phyloP scores from a whole-genome alignment of 2,113 vertebrate genomes.

The Pholis gunnellus region DNA sequence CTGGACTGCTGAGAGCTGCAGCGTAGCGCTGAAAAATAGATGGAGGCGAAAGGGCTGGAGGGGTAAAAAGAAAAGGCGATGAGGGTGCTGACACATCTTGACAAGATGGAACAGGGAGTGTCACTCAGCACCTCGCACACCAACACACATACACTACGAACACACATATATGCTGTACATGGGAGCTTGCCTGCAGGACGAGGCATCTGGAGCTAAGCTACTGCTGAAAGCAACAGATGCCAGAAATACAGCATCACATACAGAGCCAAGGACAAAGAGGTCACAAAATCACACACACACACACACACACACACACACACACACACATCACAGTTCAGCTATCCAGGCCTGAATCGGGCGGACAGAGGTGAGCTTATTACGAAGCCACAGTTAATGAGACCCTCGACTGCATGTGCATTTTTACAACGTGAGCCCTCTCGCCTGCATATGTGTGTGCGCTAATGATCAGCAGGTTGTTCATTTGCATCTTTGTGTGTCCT shows the following conservation, averaged over 20 bases:
- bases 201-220: constrained; percentile 68
- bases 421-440: constrained; percentile 50
- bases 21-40: constrained; percentile 24
- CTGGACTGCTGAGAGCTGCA: constrained; percentile 15
- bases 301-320: constrained; percentile 19
- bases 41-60: constrained; percentile 24
- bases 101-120: constrained; percentile 69
- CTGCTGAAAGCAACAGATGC: constrained; percentile 67
- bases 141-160: constrained; percentile 3
- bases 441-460: not conserved
- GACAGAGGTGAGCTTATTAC: constrained; percentile 23
- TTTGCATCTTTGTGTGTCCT: constrained; percentile 18
- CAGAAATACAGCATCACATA: constrained; percentile 70
- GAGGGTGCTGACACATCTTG: constrained; percentile 72
- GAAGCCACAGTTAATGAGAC: constrained; percentile 53
- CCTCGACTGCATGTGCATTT: constrained; percentile 35
- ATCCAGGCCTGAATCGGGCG: constrained; percentile 33
- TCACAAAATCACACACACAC: constrained; percentile 25
- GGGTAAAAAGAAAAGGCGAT: constrained; percentile 46
- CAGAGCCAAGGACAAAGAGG: constrained; percentile 57
- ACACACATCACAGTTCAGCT: constrained; percentile 1
- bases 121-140: constrained; percentile 73
- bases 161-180: constrained; percentile 20
- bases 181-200: constrained; percentile 42
- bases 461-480: constrained; percentile 12